phyloP scores from a whole-genome alignment of 2,113 vertebrate species.

The Oxyruncus cristatus region DNA sequence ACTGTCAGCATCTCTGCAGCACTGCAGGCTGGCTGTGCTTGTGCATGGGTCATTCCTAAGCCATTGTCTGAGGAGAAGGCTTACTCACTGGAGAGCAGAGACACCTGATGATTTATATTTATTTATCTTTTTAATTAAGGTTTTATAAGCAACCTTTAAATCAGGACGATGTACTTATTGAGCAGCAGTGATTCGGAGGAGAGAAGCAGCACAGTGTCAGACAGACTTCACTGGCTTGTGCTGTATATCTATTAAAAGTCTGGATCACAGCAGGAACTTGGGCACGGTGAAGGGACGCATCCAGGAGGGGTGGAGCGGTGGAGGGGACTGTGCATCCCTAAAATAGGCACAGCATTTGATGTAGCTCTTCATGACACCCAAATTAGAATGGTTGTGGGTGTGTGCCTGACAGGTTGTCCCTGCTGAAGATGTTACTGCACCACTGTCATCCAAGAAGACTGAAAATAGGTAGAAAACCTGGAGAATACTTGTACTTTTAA shows the following conservation, averaged over 20 bases:
- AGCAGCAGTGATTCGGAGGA: not conserved
- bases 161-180: not conserved
- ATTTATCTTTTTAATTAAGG: not conserved
- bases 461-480: slow-evolving; percentile 42
- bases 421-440: slow-evolving; percentile 44
- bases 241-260: not conserved
- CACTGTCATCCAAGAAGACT: slow-evolving; percentile 9
- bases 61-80: not conserved
- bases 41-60: not conserved
- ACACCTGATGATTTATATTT: not conserved
- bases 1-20: not conserved
- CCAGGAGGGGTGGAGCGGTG: not conserved
- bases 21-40: not conserved
- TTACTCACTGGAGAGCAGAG: not conserved
- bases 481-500: not conserved
- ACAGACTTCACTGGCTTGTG: not conserved
- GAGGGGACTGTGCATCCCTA: not conserved
- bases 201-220: not conserved
- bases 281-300: not conserved
- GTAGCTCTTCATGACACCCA: not conserved
- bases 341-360: slow-evolving; percentile 43
- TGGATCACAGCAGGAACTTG: not conserved
- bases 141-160: not conserved
- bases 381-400: slow-evolving; percentile 59
- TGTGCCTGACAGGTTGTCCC: slow-evolving; percentile 60